A percentile compares a stretch with the other conserved stretches of the same genome.
Evolutionary conservation across 2,888 invertebrate genomes (phyloP).

Genomic region (Trichogramma dendrolimi): DNA sequence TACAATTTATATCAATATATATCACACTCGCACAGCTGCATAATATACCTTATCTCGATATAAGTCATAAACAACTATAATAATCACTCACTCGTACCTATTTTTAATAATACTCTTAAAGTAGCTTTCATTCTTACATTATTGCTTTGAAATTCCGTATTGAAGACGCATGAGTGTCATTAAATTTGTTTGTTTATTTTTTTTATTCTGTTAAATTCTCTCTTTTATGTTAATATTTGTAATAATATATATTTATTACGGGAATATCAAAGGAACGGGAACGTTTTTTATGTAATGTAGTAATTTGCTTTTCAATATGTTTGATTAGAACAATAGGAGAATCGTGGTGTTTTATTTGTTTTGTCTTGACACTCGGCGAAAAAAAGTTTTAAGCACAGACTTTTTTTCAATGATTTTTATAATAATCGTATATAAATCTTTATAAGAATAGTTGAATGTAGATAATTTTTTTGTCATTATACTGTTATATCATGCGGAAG

Average conservation of each 20-base stretch:
- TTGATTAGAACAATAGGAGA: conserved; percentile 8
- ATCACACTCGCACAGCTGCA: not conserved
- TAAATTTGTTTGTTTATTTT: conserved; percentile 8
- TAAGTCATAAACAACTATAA: not conserved
- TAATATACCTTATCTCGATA: too few relatives aligned
- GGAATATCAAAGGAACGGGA: conserved; percentile 23
- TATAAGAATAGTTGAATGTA: conserved; percentile 22
- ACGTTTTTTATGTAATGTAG: conserved; percentile 6
- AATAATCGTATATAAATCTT: conserved; percentile 23
- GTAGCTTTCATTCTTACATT: conserved; percentile 44
- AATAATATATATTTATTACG: conserved; percentile 13
- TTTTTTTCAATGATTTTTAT: conserved; percentile 13
- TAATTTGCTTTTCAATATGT: not conserved
- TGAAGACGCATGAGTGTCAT: conserved; percentile 36
- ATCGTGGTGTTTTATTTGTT: conserved; percentile 8
- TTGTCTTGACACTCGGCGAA: conserved; percentile 4
- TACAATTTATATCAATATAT: not conserved
- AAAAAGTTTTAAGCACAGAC: conserved; percentile 13
- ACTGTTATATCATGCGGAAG: conserved; percentile 7
- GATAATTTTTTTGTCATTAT: conserved; percentile 4
- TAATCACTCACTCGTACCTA: conserved; percentile 12
- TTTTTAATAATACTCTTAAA: conserved; percentile 31
- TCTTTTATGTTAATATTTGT: conserved; percentile 16
- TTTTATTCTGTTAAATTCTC: conserved; percentile 5
- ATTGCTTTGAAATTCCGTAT: conserved; percentile 52